Base-by-base conservation (phyloP, 2,888 invertebrate genomes). In the Sacculina carcini region DNA sequence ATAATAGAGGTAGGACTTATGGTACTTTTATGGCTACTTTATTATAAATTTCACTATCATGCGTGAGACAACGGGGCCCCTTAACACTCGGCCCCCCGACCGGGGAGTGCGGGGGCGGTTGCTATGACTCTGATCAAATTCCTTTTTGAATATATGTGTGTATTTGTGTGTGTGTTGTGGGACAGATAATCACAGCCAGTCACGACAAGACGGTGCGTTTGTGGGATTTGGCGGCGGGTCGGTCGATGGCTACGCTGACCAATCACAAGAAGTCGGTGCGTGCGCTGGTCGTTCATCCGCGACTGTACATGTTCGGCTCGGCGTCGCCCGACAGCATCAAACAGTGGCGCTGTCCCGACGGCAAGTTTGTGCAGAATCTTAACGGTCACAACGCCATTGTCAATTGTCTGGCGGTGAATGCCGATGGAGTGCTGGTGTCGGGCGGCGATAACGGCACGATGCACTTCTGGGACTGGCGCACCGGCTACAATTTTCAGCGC, bases 291-390 rank as follows among this genome's bases (percentile, higher is more conserved):
- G 61, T 73, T 24, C 74, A 75, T 62, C 74, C 74, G 2, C 65
- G 65, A 52, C 62, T 69, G 85, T 76, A 94, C 65, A 90, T 90
- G 72, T 96, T 99, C 67, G 96, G 87, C 0, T 92, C 92, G 0
- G 98, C 87, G 0, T 92, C 94, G 0, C 92, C 98, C 0, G 96
- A 98, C 64, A 96, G 98, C 63, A 87, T 99, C 56, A 98, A 98
- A 63, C 92, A 96, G 64, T 98, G 98, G 98, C 86, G 84, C 64
- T 92, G 92, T 62, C 96, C 94, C 0, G 89, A 96, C 60, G 90
- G 96, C 2, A 84, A 85, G 63, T 98, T 98, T 63, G 79, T 96
- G 51, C 56, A 96, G 64, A 96, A 94, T 65, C 69, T 98, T 52
- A 79, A 86, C 0, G 96, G 96, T 0, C 98, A 98, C 65, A 96